A percentile compares a stretch with the other conserved stretches of the same genome.
phyloP scores from a whole-genome alignment of 2,113 vertebrate genomes.

The Toxotes jaculatrix region DNA sequence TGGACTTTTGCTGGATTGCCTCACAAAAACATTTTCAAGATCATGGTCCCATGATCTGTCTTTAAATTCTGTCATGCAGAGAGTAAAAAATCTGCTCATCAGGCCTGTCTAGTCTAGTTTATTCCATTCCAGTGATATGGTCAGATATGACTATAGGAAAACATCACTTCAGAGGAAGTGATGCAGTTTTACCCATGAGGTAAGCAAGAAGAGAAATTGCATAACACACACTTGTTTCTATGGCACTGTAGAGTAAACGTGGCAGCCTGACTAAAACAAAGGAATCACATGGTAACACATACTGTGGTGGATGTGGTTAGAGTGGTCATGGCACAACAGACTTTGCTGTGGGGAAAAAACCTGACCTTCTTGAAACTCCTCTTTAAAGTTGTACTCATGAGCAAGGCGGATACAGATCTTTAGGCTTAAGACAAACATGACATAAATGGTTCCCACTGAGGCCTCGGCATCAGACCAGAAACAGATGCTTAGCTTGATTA shows the following conservation, averaged over 20 bases:
- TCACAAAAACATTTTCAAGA: neutral
- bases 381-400: conserved; percentile 51
- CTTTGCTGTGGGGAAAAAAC: neutral
- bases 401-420: conserved; percentile 37
- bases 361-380: neutral
- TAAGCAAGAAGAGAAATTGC: conserved; percentile 27
- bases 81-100: conserved; percentile 26
- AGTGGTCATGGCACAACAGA: neutral
- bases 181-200: conserved; percentile 13
- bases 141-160: neutral
- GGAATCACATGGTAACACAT: neutral
- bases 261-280: neutral
- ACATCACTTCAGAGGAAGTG: conserved; percentile 22
- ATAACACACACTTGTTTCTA: neutral
- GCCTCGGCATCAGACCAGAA: conserved; percentile 6
- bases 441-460: conserved; percentile 53
- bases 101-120: neutral
- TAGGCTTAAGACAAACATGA: conserved; percentile 38
- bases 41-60: neutral
- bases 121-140: neutral
- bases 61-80: conserved; percentile 23
- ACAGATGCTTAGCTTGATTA: conserved; percentile 45
- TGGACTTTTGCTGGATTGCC: conserved; percentile 4
- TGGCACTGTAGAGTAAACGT: neutral
- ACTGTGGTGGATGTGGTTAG: neutral